Evolutionary conservation across 2,797 vertebrate species (phyloP).

Genomic region (Trachops cirrhosus): DNA sequence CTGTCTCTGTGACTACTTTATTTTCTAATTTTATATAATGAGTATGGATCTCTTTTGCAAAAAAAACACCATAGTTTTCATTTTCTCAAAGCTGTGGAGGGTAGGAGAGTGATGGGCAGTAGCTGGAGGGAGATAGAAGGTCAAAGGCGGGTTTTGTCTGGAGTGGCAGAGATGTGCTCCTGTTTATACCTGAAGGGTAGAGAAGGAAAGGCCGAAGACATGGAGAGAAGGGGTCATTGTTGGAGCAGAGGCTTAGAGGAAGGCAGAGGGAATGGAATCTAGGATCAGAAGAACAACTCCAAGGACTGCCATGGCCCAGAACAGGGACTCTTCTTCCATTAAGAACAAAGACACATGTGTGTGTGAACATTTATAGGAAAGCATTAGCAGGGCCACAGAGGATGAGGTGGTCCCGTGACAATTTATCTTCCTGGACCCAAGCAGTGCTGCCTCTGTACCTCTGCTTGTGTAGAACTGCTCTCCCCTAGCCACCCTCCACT

Average conservation of each 20-base stretch:
- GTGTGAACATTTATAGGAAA: not conserved
- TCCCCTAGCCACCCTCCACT: not conserved
- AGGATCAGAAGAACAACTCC: not conserved
- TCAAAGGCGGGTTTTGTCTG: not conserved
- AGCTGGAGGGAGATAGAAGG: not conserved
- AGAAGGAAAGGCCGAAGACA: not conserved
- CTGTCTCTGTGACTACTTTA: not conserved
- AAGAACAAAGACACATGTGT: not conserved
- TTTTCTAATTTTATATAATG: not conserved
- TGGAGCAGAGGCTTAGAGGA: slow-evolving; percentile 7
- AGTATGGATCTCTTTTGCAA: not conserved
- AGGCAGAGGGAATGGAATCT: not conserved
- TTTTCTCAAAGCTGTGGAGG: not conserved
- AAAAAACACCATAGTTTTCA: not conserved
- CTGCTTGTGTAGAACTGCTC: not conserved
- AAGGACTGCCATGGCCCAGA: not conserved
- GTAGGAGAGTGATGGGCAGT: not conserved
- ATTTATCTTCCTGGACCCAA: not conserved
- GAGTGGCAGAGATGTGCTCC: not conserved
- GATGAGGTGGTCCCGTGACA: rapidly evolving
- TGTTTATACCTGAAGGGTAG: not conserved
- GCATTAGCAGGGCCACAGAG: not conserved
- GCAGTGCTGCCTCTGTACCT: rapidly evolving
- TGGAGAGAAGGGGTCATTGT: not conserved
- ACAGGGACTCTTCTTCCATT: not conserved